These are phyloP conservation scores for Dioctria rufipes DNA, from an alignment of 2,888 invertebrate species.

Conservation along the genomic window DNA sequence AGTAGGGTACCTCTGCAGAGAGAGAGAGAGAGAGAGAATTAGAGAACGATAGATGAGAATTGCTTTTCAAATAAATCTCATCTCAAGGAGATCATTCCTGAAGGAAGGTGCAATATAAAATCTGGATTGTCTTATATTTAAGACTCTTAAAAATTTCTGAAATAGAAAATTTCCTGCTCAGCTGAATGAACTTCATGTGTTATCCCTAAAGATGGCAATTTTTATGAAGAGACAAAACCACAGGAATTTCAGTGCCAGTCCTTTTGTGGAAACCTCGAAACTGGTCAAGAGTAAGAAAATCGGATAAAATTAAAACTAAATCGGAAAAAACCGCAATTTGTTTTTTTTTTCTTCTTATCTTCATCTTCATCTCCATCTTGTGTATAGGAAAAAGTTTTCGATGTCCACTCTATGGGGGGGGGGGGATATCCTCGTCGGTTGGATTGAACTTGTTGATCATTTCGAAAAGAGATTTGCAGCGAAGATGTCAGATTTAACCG, in stretches of 20 bases:
- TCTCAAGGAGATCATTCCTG: no score
- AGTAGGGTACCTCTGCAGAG: not conserved
- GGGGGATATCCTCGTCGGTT: no score
- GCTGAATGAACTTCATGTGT: not conserved
- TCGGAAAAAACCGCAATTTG: constrained; percentile 4
- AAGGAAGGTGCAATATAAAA: no score
- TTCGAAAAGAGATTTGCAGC: constrained; percentile 5
- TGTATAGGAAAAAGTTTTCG: not conserved
- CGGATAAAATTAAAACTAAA: constrained; percentile 1
- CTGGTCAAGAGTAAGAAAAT: constrained; percentile 14
- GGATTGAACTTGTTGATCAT: not conserved
- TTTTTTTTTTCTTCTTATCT: not conserved
- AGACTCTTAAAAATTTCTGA: not conserved
- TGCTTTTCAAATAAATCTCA: no score
- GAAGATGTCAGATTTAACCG: constrained; percentile 17
- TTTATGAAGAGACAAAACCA: constrained; percentile 8
- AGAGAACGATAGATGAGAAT: no score
- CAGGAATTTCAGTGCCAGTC: not conserved
- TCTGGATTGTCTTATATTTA: not conserved
- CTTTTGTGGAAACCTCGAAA: constrained; percentile 16
- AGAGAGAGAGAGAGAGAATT: no score
- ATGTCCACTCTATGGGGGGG: not conserved
- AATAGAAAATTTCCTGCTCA: not conserved
- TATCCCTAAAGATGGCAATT: not conserved
- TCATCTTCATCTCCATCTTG: no score